Evolutionary conservation across 2,113 vertebrate species (phyloP).

Genomic region (Daphoenositta chrysoptera): DNA sequence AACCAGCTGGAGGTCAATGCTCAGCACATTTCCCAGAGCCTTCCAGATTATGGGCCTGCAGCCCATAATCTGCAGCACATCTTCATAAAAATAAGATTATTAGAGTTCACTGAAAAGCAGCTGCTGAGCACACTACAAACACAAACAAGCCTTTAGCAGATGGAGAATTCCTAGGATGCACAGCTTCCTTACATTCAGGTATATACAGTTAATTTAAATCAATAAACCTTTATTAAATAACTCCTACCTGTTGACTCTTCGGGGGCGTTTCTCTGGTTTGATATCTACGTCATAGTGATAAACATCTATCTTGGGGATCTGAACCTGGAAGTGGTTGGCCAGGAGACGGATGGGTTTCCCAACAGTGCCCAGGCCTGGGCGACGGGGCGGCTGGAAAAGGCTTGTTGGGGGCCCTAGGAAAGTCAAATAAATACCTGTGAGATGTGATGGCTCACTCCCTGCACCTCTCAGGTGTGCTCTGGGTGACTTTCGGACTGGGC

Average conservation of each 20-base stretch:
- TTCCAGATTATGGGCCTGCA: neutral
- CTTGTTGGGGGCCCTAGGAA: slow-evolving; percentile 86
- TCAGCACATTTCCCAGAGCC: neutral
- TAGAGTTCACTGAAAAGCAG: neutral
- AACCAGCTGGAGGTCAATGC: neutral
- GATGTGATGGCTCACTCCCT: neutral
- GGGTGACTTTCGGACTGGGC: neutral
- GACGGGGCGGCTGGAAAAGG: slow-evolving; percentile 96
- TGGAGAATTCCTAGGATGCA: neutral
- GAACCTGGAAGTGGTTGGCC: slow-evolving; percentile 99
- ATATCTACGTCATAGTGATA: slow-evolving; percentile 99
- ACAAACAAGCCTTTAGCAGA: neutral
- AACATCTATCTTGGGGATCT: slow-evolving; percentile 99
- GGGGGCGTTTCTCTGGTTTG: slow-evolving; percentile 97
- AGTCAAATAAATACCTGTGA: neutral
- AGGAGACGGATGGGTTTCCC: slow-evolving; percentile 97
- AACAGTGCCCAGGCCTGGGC: slow-evolving; percentile 95
- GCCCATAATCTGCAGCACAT: neutral
- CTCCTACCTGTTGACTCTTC: slow-evolving; percentile 94
- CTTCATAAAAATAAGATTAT: neutral
- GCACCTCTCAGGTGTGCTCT: neutral
- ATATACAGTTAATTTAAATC: neutral
- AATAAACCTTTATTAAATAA: neutral
- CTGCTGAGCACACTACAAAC: neutral
- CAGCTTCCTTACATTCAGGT: neutral